Percentiles rank a stretch among this genome's conserved stretches.
These are phyloP conservation scores for Drusus annulatus DNA, from an alignment of 1,140 invertebrate genomes.

Conservation along the genomic window DNA sequence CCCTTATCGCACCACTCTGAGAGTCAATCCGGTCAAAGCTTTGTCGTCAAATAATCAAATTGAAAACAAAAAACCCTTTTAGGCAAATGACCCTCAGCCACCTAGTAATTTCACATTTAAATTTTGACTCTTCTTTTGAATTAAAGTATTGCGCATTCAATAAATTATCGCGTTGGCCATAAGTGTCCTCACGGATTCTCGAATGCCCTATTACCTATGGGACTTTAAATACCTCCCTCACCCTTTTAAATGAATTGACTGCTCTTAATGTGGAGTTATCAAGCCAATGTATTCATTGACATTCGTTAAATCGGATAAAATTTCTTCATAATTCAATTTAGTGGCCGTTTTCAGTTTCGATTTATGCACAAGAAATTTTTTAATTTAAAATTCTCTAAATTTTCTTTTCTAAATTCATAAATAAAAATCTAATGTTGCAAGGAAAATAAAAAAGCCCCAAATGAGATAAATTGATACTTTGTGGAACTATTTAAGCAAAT, in stretches of 20 bases:
- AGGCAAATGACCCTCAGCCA: conserved; percentile 7
- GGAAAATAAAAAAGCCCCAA: too few species aligned
- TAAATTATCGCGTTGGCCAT: conserved; percentile 39
- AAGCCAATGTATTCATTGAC: too few species aligned
- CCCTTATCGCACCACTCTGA: conserved; percentile 12
- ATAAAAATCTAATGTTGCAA: too few species aligned
- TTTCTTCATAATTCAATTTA: too few species aligned
- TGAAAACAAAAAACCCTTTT: conserved; percentile 37
- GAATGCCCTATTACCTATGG: neutral
- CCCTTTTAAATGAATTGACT: conserved; percentile 51
- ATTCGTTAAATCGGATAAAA: too few species aligned
- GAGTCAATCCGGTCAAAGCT: conserved; percentile 7
- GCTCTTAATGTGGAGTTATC: too few species aligned
- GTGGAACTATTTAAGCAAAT: too few species aligned
- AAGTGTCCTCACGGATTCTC: conserved; percentile 26
- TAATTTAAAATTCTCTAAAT: too few species aligned
- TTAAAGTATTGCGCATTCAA: conserved; percentile 14
- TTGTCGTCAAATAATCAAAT: conserved; percentile 20
- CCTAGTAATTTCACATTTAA: conserved; percentile 21
- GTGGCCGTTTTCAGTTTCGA: too few species aligned
- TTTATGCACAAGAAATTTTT: too few species aligned
- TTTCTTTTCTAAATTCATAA: too few species aligned
- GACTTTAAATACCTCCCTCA: neutral
- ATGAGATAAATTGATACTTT: too few species aligned
- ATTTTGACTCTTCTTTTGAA: conserved; percentile 24